Conservation (phyloP, 2,888 invertebrate species). For the Neoscelio sp. region DNA sequence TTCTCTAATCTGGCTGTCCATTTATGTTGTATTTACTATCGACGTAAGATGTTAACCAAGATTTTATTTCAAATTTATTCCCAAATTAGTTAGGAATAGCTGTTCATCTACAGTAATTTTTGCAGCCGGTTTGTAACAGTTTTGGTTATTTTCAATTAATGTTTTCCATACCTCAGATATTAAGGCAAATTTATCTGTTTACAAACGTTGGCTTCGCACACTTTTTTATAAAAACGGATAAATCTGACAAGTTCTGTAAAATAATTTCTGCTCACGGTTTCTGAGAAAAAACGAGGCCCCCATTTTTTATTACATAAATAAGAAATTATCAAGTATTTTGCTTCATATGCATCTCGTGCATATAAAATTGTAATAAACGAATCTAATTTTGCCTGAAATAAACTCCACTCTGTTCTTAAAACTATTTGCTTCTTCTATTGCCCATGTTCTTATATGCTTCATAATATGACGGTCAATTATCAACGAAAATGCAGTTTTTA, state of each 20-base stretch:
- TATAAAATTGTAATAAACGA: slow-evolving; percentile 69
- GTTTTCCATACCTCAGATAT: slow-evolving; percentile 70
- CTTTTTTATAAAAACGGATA: slow-evolving; percentile 2
- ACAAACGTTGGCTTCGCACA: slow-evolving; percentile 1
- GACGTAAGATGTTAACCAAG: slow-evolving; percentile 73
- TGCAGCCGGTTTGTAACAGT: slow-evolving; percentile 67
- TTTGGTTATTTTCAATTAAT: slow-evolving; percentile 69
- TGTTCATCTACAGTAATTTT: slow-evolving; percentile 72
- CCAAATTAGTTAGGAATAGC: slow-evolving; percentile 74
- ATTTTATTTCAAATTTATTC: slow-evolving; percentile 67
- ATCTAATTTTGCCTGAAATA: slow-evolving; percentile 56
- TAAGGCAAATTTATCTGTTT: slow-evolving; percentile 70
- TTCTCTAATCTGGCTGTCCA: slow-evolving; percentile 71
- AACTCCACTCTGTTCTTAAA: slow-evolving; percentile 56
- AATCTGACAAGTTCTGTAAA: neutral
- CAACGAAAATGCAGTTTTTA: slow-evolving; percentile 65
- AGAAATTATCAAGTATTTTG: slow-evolving; percentile 49
- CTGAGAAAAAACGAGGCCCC: neutral
- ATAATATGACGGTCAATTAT: slow-evolving; percentile 57
- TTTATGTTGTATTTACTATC: too few species aligned
- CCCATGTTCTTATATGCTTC: slow-evolving; percentile 66
- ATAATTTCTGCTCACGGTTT: slow-evolving; percentile 11
- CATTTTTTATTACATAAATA: slow-evolving; percentile 10
- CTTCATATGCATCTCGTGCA: slow-evolving; percentile 70
- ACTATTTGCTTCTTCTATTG: slow-evolving; percentile 61